Evolutionary conservation across 2,797 vertebrate species (phyloP), one percentile per base, ranked within the genome.

Genomic region (Streptopelia turtur): DNA sequence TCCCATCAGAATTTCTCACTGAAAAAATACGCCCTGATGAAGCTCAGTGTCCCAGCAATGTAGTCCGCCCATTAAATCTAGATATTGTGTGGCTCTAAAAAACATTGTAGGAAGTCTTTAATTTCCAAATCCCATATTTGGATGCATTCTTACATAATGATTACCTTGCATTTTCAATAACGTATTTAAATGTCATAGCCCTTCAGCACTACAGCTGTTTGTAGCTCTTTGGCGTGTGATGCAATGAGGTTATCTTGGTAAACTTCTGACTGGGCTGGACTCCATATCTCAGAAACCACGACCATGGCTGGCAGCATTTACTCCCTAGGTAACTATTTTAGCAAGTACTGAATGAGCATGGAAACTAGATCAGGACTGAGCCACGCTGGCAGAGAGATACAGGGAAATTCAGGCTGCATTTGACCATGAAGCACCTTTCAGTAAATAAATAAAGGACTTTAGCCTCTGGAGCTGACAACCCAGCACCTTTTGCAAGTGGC

Each of bases 191-290:
- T 70, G 33, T 28, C 83, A 43, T 12, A 70, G 53, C 39, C 56
- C 30, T 87, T 85, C 82, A 71, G 6, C 8, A 23, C 18, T 69
- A 41, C 59, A 66, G 66, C 63, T 93, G 52, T 74, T 71, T 50
- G 49, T 60, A 59, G 43, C 25, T 84, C 70, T 83, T 76, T 90
- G 66, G 83, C 66, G 56, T 10, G 3, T 31, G 66, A 84, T 64
- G 56, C 83, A 79, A 87, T 61, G 90, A 94, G 91, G 91, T 90
- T 94, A 86, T 96, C 90, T 91, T 72, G 60, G 91, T 91, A 79
- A 94, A 87, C 60, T 77, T 82, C 84, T 89, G 52, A 47, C 61
- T 70, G 89, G 93, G 90, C 83, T 82, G 63, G 66, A 37, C 80
- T 94, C 85, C 88, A 14, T 84, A 94, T 96, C 86, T 70, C 90